Base-by-base conservation (phyloP, 2,797 vertebrate species). In the Ateles fusciceps region DNA sequence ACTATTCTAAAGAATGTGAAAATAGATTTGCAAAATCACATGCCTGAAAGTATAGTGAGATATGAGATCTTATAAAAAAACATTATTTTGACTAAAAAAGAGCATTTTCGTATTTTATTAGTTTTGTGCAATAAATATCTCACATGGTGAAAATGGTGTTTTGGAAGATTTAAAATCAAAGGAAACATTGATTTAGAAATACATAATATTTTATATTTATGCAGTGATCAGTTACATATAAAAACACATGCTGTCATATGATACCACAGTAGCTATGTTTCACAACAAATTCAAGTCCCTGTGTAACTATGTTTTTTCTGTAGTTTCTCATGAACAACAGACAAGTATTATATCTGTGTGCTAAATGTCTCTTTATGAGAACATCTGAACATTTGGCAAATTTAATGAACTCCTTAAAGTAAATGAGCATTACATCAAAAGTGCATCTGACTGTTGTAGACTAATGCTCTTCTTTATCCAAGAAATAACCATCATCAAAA, bases 401-500 rank as follows among this genome's bases (percentile, higher is more conserved):
- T 57, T 44, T 91, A 98, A 84, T 89, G 74, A 97, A 97, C 83
- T 97, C 76, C 95, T 94, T 36, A 85, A 94, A 97, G 90, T 55
- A 93, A 55, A 17, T 97, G 15, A 98, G 91, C 2, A 64, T 97
- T 97, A 87, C 81, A 96, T 96, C 97, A 97, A 97, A 97, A 97
- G 44, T 94, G 52, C 84, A 96, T 93, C 80, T 98, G 50, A 44
- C 46, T 96, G 39, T n/a, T 97, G 30, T 95, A 85, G 61, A 87
- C 96, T 42, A 79, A 39, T 85, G 97, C 80, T 95, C 4, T 97
- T 95, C 78, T 59, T 91, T 97, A 94, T 42, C 2, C 64, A 97
- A 96, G 91, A 97, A 96, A 98, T 98, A 98, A 98, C 33, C 97
- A 98, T 97, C 97, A 98, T 93, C 80, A 98, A 97, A 98, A 98